Percentiles rank a stretch among this genome's conserved stretches.
Conservation (phyloP, 2,888 invertebrate species). For the Pristionchus exspectatus region DNA sequence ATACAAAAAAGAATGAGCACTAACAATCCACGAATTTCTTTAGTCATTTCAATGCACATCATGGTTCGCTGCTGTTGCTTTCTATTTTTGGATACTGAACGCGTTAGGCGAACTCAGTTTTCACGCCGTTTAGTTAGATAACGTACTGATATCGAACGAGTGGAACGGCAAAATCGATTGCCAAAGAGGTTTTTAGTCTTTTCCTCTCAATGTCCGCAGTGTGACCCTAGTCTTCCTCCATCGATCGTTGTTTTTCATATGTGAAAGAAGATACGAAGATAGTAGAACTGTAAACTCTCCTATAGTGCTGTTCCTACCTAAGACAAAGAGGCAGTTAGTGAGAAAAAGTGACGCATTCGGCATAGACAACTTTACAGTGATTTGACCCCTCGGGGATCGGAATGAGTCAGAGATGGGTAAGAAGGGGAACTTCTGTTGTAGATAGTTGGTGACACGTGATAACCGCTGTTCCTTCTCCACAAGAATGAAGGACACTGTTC, state of each 20-base stretch:
- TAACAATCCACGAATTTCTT: background rate
- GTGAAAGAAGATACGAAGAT: background rate
- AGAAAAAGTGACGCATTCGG: conserved; percentile 25
- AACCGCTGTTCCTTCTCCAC: no score
- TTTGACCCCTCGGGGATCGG: background rate
- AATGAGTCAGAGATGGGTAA: background rate
- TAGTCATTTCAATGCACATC: no score
- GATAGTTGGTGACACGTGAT: background rate
- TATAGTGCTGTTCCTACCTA: background rate
- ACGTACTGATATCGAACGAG: background rate
- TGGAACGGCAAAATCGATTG: background rate
- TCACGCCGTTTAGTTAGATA: background rate
- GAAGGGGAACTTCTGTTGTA: background rate
- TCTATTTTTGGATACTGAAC: background rate
- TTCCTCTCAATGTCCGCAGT: background rate
- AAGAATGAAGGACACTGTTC: background rate
- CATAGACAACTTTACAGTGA: conserved; percentile 13
- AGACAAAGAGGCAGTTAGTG: conserved; percentile 11
- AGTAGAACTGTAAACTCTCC: background rate
- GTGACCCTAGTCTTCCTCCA: background rate
- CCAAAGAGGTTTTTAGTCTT: background rate
- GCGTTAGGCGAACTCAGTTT: background rate
- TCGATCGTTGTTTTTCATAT: background rate
- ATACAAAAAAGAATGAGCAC: background rate
- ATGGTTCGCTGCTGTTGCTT: background rate